Percentiles rank a stretch among this genome's conserved stretches.
Conservation (phyloP, 2,797 vertebrate genomes). For the Notolabrus celidotus region DNA sequence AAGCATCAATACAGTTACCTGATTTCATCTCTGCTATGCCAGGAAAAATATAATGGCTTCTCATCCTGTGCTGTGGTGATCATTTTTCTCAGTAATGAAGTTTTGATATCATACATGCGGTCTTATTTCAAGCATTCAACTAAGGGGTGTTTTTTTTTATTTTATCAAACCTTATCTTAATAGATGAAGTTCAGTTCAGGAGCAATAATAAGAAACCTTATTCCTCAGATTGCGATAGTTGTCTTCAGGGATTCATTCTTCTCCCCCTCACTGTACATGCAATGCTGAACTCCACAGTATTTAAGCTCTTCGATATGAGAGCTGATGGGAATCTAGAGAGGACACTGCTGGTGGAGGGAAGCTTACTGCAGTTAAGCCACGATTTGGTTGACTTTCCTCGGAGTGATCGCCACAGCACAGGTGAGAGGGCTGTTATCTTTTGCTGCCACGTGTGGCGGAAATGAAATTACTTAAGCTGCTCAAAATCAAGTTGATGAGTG, state of each 20-base stretch:
- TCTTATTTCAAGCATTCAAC: neutral
- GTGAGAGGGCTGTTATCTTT: slow-evolving; percentile 75
- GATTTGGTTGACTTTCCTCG: slow-evolving; percentile 73
- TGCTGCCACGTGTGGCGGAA: slow-evolving; percentile 63
- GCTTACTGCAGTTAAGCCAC: slow-evolving; percentile 71
- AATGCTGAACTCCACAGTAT: slow-evolving; percentile 60
- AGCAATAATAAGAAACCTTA: slow-evolving; percentile 7
- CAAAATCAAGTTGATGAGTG: slow-evolving; percentile 69
- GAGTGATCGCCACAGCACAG: slow-evolving; percentile 70
- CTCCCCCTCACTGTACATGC: slow-evolving; percentile 15
- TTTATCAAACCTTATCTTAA: neutral
- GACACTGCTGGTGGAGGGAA: slow-evolving; percentile 64
- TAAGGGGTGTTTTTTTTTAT: neutral
- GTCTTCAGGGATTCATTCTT: slow-evolving; percentile 16
- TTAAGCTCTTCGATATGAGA: slow-evolving; percentile 50
- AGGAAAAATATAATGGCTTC: neutral
- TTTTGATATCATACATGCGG: neutral
- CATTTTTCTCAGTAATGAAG: too few relatives aligned
- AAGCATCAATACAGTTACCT: too few relatives aligned
- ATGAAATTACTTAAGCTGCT: slow-evolving; percentile 72
- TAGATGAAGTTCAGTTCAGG: neutral
- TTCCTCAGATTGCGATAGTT: slow-evolving; percentile 22
- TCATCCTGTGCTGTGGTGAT: neutral
- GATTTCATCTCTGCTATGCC: too few relatives aligned
- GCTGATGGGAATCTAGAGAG: slow-evolving; percentile 73